Conservation (phyloP, 2,113 vertebrate species). For the Bufo gargarizans region DNA sequence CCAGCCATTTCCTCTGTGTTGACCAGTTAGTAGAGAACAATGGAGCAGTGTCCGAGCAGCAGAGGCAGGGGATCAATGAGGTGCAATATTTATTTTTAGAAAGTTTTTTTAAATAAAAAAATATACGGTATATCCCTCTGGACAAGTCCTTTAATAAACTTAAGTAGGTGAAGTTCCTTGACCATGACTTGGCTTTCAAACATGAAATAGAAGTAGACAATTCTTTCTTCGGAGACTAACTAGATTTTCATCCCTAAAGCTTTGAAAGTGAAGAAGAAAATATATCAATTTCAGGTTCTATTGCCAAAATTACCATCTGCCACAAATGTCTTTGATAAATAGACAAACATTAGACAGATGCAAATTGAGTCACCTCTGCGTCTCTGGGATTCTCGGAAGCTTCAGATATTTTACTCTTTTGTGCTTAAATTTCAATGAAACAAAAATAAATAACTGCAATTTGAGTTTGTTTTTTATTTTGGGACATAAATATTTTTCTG, state of each 20-base stretch:
- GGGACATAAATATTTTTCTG: neutral
- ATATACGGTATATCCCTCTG: no score
- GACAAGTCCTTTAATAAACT: neutral
- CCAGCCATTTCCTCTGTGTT: no score
- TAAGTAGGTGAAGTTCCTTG: neutral
- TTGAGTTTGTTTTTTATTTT: neutral
- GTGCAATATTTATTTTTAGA: no score
- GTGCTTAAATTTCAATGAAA: neutral
- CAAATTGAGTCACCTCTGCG: conserved; percentile 42
- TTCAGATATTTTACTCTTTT: conserved; percentile 14
- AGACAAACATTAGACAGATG: conserved; percentile 53
- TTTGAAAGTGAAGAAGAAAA: conserved; percentile 35
- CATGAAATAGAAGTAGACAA: neutral
- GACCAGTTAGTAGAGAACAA: no score
- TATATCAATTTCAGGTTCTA: neutral
- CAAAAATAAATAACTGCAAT: neutral
- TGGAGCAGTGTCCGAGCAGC: no score
- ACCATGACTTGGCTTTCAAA: neutral
- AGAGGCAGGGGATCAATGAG: no score
- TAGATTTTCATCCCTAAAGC: neutral
- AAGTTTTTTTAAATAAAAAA: no score
- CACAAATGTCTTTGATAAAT: conserved; percentile 39
- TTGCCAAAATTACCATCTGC: conserved; percentile 53
- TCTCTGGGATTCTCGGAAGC: conserved; percentile 7
- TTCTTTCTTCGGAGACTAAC: neutral